A percentile compares a stretch with the other conserved stretches of the same genome.
Evolutionary conservation across 1,140 invertebrate species (phyloP).

Genomic region (Rhopalosiphum maidis): DNA sequence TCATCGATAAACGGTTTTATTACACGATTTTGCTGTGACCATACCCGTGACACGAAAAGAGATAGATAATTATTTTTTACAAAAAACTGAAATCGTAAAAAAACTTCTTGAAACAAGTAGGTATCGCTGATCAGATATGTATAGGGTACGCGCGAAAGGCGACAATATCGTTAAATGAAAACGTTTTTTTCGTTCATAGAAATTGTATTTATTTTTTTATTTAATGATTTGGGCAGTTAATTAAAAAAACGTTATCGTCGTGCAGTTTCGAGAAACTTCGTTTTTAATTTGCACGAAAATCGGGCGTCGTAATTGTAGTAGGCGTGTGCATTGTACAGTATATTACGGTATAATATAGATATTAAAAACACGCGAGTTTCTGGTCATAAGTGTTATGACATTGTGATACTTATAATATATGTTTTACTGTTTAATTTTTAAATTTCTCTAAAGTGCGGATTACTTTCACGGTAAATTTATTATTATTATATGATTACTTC

Average conservation of each 20-base stretch:
- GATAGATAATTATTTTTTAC: background rate
- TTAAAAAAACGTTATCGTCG: background rate
- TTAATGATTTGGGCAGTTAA: too few species aligned
- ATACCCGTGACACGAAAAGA: background rate
- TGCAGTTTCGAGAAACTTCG: background rate
- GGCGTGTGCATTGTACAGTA: background rate
- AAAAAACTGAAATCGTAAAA: background rate
- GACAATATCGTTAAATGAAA: background rate
- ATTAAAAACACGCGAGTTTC: background rate
- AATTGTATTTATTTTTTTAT: background rate
- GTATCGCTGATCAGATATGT: background rate
- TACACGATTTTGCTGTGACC: background rate
- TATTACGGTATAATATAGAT: background rate
- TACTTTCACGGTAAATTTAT: background rate
- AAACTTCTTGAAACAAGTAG: background rate
- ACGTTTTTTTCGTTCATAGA: background rate
- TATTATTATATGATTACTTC: background rate
- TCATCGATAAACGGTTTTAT: background rate
- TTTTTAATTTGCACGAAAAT: constrained; percentile 18
- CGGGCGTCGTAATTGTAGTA: background rate
- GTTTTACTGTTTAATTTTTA: background rate
- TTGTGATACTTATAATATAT: background rate
- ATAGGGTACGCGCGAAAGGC: too few species aligned
- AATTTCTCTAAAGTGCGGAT: background rate
- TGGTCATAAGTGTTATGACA: background rate